Evolutionary conservation across 2,113 vertebrate species (phyloP).

Genomic region (Elachura formosa): DNA sequence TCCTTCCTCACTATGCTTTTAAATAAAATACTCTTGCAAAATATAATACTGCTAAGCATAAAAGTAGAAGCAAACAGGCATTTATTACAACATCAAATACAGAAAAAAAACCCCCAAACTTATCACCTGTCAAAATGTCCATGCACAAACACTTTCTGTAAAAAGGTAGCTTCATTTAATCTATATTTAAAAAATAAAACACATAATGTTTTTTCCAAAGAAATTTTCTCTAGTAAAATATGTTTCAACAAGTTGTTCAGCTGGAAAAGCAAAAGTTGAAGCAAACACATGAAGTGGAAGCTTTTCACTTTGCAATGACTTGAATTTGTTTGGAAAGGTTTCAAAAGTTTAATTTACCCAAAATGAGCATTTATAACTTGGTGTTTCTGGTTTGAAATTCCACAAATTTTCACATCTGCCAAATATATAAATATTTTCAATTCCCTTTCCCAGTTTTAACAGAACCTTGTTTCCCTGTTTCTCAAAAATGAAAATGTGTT

Average conservation of each 20-base stretch:
- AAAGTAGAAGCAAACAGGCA: background rate
- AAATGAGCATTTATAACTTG: background rate
- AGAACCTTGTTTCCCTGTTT: background rate
- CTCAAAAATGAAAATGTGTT: background rate
- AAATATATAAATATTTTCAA: background rate
- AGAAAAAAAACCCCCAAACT: background rate
- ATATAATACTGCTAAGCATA: background rate
- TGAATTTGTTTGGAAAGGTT: background rate
- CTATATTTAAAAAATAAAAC: background rate
- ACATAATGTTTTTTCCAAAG: background rate
- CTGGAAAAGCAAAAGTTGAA: background rate
- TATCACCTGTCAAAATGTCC: background rate
- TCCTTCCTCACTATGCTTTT: background rate
- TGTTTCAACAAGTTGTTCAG: background rate
- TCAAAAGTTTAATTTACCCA: background rate
- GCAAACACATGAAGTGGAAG: background rate
- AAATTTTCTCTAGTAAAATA: background rate
- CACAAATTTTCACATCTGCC: background rate
- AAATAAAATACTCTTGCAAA: background rate
- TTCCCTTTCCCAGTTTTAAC: background rate
- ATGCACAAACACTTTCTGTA: background rate
- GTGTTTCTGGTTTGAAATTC: background rate
- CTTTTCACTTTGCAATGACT: background rate
- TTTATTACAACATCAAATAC: background rate
- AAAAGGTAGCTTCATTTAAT: background rate